Conservation (phyloP, 2,113 vertebrate genomes). For the Hippocampus mohnikei region DNA sequence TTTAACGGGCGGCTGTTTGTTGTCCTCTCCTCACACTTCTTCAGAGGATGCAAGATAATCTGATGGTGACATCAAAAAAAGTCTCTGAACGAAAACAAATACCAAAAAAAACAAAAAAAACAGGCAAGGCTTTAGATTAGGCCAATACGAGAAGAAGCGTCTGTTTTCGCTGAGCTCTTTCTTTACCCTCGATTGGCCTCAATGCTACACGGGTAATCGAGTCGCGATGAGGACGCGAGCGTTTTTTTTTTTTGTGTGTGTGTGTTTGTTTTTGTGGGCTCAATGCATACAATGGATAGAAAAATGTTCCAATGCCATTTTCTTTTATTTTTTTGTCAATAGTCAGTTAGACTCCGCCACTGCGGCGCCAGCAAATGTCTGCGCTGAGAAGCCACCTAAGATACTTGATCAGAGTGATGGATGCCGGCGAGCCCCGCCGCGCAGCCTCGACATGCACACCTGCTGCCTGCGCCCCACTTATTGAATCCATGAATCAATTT, state of each 20-base stretch:
- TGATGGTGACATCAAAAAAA: neutral
- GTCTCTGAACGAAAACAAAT: neutral
- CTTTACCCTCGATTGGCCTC: conserved; percentile 37
- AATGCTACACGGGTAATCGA: conserved; percentile 10
- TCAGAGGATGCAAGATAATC: neutral
- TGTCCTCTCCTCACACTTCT: neutral
- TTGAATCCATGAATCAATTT: conserved; percentile 77
- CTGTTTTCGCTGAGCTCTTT: conserved; percentile 7
- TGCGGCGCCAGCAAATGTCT: conserved; percentile 47
- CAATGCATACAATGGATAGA: neutral
- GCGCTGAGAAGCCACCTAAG: conserved; percentile 49
- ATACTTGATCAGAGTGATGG: conserved; percentile 70
- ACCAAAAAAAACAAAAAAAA: neutral
- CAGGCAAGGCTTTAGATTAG: neutral
- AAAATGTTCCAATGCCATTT: neutral
- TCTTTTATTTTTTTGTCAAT: no score
- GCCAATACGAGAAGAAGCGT: conserved; percentile 30
- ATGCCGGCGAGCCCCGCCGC: conserved; percentile 49
- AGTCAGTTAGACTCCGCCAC: neutral
- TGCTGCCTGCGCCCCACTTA: conserved; percentile 66
- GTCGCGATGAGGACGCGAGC: neutral
- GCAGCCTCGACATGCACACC: conserved; percentile 56
- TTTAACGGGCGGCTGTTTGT: conserved; percentile 2
- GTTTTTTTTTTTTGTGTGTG: neutral
- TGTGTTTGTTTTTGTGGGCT: neutral